Percentiles rank a stretch among this genome's conserved stretches.
Evolutionary conservation across 2,888 invertebrate species (phyloP).

Genomic region (Athalia circularis): DNA sequence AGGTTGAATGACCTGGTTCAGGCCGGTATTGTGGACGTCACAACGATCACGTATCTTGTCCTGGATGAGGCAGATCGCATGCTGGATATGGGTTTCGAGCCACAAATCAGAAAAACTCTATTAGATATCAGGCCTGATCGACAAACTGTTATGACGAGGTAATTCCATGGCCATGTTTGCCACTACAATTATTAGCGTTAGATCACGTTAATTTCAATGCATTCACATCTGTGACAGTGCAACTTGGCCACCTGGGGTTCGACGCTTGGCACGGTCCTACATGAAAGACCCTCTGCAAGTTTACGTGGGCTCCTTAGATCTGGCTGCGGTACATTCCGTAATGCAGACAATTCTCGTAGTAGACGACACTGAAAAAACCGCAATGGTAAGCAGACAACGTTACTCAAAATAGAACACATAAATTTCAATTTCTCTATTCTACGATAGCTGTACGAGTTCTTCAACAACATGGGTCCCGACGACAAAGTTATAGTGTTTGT

Average conservation of each 20-base stretch:
- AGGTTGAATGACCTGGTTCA: conserved; percentile 92
- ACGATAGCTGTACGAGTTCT: conserved; percentile 81
- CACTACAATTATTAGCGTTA: conserved; percentile 10
- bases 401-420: background rate
- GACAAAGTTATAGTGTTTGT: conserved; percentile 96
- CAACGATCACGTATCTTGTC: conserved; percentile 89
- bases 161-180: conserved; percentile 39
- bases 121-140: conserved; percentile 89
- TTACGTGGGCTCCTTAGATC: conserved; percentile 90
- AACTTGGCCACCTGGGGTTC: conserved; percentile 94
- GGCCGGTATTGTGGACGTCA: conserved; percentile 81
- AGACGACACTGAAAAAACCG: conserved; percentile 83
- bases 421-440: conserved; percentile 45
- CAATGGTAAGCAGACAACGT: conserved; percentile 73
- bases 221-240: conserved; percentile 77
- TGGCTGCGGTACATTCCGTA: conserved; percentile 93
- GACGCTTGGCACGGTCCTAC: conserved; percentile 89
- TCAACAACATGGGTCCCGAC: conserved; percentile 80
- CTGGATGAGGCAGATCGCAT: conserved; percentile 95
- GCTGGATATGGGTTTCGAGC: conserved; percentile 92
- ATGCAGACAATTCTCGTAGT: conserved; percentile 86
- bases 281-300: conserved; percentile 94
- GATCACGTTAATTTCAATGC: background rate
- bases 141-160: conserved; percentile 97
- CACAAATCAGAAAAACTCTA: conserved; percentile 89